These are phyloP conservation scores for Benitochromis conjunctus DNA, from an alignment of 2,113 vertebrate genomes.

Conservation along the genomic window DNA sequence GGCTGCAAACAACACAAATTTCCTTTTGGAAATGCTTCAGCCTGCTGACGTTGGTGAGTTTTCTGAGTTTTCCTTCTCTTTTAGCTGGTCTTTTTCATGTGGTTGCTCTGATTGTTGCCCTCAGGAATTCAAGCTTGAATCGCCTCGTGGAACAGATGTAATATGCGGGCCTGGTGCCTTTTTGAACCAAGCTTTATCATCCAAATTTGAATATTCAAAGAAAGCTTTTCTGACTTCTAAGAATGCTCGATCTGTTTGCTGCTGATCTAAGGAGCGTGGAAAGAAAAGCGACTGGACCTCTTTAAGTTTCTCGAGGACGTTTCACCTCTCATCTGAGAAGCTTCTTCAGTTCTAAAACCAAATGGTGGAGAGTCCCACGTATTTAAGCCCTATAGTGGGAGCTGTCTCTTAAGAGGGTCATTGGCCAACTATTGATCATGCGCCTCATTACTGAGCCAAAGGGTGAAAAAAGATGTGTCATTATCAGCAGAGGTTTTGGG, in stretches of 20 bases:
- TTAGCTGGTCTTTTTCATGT: conserved; percentile 15
- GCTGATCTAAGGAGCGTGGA: not conserved
- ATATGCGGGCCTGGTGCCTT: not conserved
- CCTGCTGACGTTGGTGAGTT: conserved; percentile 74
- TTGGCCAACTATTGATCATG: too few relatives aligned
- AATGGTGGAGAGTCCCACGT: too few relatives aligned
- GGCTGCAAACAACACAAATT: conserved; percentile 80
- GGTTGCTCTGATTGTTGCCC: conserved; percentile 8
- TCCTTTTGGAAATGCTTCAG: conserved; percentile 69
- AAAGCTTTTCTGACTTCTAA: not conserved
- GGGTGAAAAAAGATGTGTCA: too few relatives aligned
- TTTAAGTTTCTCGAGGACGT: not conserved
- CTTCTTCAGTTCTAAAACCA: not conserved
- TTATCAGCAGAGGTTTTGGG: too few relatives aligned
- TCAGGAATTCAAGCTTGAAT: conserved; percentile 23
- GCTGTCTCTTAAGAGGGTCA: too few relatives aligned
- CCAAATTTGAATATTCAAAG: not conserved
- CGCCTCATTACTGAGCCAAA: too few relatives aligned
- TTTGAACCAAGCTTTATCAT: not conserved
- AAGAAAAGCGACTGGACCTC: not conserved
- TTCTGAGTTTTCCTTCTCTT: conserved; percentile 19
- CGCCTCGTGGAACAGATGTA: not conserved
- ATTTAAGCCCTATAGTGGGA: too few relatives aligned
- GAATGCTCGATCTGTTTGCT: not conserved
- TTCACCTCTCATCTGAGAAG: not conserved